Base-by-base conservation (phyloP, 2,888 invertebrate genomes). In the Kryphioiulus occultus region DNA sequence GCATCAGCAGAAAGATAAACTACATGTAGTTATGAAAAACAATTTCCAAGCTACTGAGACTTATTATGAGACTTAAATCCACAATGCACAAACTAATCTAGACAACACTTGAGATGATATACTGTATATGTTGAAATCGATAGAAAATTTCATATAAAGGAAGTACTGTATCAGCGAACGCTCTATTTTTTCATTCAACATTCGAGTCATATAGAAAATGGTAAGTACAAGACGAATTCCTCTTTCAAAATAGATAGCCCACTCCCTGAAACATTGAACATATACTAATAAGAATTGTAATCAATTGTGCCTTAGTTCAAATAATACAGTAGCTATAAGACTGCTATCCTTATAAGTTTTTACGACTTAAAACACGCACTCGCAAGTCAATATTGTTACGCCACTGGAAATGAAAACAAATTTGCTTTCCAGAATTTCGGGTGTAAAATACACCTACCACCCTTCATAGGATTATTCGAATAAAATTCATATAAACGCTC, bases 361-460 rank as follows among this genome's bases (percentile, higher is more conserved):
- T 59, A 59, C 59, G 59, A 59, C 59, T 47, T 19, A n/a, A 59
- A 59, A 59, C 59, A 59, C 59, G 59, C n/a, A 59, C 22, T 59
- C 2, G 59, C 47, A 47, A 47, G 47, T 47, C 5, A 47, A 47
- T 47, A 47, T 47, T 47, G 10, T 47, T 15, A 15, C 17, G 47
- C 47, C 10, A 47, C 17, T 47, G 5, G 12, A 47, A 47, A 47
- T 47, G 47, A 47, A 47, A 47, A 47, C 15, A 47, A 47, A 47
- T 47, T 17, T 47, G 47, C 47, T 47, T 47, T 47, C 47, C 12
- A 47, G 17, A 47, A 47, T 47, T 47, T 15, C 10, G 47, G 47
- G 47, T 17, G 47, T 15, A 17, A 47, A 10, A 39, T 39, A 39
- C 15, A 17, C 15, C 17, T 47, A 47, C 15, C 47, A 47, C 17